Conservation (phyloP, 2,113 vertebrate species). For the Ascaphus truei region DNA sequence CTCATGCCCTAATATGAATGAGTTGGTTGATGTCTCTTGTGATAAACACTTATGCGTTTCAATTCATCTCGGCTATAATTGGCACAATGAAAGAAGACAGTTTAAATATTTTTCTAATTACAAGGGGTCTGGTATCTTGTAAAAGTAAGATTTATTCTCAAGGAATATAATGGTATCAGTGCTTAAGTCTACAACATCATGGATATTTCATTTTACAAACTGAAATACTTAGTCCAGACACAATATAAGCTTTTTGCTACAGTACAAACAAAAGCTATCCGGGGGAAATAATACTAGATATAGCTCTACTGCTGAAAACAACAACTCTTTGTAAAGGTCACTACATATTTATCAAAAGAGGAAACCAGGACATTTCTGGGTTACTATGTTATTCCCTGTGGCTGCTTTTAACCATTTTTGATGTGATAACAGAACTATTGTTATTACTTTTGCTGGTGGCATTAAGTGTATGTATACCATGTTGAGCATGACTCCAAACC, state of each 20-base stretch:
- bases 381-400: conserved; percentile 47
- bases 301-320: conserved; percentile 39
- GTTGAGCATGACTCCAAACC: conserved; percentile 37
- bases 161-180: no score
- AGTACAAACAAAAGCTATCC: neutral
- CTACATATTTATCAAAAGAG: conserved; percentile 53
- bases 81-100: conserved; percentile 21
- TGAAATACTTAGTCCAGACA: no score
- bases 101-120: conserved; percentile 21
- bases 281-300: conserved; percentile 39
- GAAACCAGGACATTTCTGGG: conserved; percentile 48
- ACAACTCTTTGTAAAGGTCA: conserved; percentile 41
- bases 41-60: conserved; percentile 37
- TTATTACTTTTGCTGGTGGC: conserved; percentile 46
- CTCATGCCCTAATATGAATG: conserved; percentile 37
- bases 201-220: no score
- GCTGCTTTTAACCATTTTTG: conserved; percentile 47
- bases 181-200: no score
- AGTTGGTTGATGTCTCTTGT: conserved; percentile 38
- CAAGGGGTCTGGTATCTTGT: neutral
- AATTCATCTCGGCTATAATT: conserved; percentile 39
- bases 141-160: neutral
- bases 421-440: conserved; percentile 51
- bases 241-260: neutral
- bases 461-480: conserved; percentile 43